Base-by-base conservation (phyloP, 2,888 invertebrate species). In the Perizoma flavofasciatum region DNA sequence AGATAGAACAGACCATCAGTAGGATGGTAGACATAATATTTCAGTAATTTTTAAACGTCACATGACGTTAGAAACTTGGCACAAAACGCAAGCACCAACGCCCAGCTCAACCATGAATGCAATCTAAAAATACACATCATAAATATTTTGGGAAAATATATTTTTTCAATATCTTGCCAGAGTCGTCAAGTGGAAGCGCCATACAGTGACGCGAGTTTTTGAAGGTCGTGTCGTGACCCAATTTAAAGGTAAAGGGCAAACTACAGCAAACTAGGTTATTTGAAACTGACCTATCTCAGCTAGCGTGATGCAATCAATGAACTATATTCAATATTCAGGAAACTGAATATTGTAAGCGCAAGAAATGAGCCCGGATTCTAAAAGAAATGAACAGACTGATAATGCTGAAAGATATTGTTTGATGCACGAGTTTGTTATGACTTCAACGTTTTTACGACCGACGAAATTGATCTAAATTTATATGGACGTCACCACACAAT, bases 401-500 rank as follows among this genome's bases (percentile, higher is more conserved):
- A 10, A 10, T 41, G 22, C 22, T 22, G 22, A 22, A 22, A 22
- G 22, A 22, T 22, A 22, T 22, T 22, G 22, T 22, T 22, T 22
- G 22, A 22, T 22, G 22, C 22, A 22, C 22, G 22, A 22, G 22
- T 22, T 22, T 22, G 22, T 22, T 4, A 49, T 59, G 49, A 47
- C 53, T 50, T 56, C 40, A 54, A 48, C 45, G 10, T 49, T 48
- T 69, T 71, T 65, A 59, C 54, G 49, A 56, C 61, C 57, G 50
- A 56, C 67, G 59, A 79, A 79, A 83, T 83, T 81, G 80, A 62
- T 73, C 77, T 81, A 72, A 85, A 84, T 84, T 78, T 74, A 55
- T 51, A 33, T 52, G 43, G 50, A 75, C 73, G 64, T 68, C 69
- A 74, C 61, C 68, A 56, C 57, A 56, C 61, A 65, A 65, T 61